Base-by-base conservation (phyloP, 23 tunicate species). In the Ciona savignyi region DNA sequence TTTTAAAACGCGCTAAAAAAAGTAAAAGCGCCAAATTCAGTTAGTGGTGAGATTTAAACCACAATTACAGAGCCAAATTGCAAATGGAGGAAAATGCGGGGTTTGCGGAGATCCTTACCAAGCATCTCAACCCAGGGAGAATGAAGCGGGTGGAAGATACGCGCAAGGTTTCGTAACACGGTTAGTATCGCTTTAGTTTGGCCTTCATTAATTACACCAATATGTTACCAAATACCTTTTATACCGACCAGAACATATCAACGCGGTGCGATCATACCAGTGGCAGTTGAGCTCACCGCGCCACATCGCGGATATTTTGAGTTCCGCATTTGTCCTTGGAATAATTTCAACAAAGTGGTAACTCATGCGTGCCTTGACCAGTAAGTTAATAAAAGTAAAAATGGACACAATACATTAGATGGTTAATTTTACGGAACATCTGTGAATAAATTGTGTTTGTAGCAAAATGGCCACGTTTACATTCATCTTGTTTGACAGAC, bases 131-230 rank as follows among this genome's bases (percentile, higher is more conserved):
- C 77, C 66, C 0, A 78, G 74, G 71, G 72, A 71, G 0, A 84
- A 84, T 66, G 90, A 84, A 72, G 79, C 79, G 6, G 90, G 90
- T 1, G 90, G 90, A 63, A 84, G 64, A 29, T 84, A 70, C 63
- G 90, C 74, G 21, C 32, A 35, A 29, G 86, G 86, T 42, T 62
- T 81, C 21, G 73, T 81, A 4, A 66, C 71, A 31, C 34, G 66
- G 65, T 60, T 67, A 15, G 51, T 9, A 23, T 1, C n/a, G n/a
- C n/a, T n/a, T n/a, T n/a, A 21, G n/a, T n/a, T n/a, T n/a, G n/a
- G n/a, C n/a, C n/a, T n/a, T n/a, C n/a, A n/a, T n/a, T n/a, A n/a
- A n/a, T n/a, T n/a, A n/a, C n/a, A n/a, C n/a, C n/a, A n/a, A n/a
- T n/a, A n/a, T n/a, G n/a, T n/a, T n/a, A n/a, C n/a, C n/a, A n/a